phyloP scores from a whole-genome alignment of 2,888 invertebrate species.

The Lepidochitona cinerea region DNA sequence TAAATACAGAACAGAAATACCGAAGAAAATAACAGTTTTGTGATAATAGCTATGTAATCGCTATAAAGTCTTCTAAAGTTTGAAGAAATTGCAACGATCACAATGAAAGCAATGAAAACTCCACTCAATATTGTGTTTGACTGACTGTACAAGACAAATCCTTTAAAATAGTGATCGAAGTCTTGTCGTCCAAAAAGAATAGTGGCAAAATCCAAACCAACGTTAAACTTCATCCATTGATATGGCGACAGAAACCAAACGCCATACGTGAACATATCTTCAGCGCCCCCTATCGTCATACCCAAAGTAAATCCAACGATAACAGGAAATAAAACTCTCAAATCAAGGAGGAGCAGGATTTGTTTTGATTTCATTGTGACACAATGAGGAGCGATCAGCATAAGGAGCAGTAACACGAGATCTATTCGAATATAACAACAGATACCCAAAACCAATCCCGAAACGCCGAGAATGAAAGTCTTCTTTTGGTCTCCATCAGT shows the following conservation, averaged over 20 bases:
- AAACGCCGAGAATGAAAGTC: background rate
- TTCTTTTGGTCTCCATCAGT: background rate
- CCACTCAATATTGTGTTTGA: constrained; percentile 9
- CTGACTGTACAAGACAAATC: constrained; percentile 23
- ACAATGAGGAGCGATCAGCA: constrained; percentile 19
- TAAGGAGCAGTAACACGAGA: constrained; percentile 26
- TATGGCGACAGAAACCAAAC: constrained; percentile 47
- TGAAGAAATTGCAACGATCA: constrained; percentile 11
- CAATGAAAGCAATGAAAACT: background rate
- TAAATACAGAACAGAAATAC: constrained; percentile 37
- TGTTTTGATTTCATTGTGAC: background rate
- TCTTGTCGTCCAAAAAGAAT: constrained; percentile 35
- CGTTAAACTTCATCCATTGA: constrained; percentile 60
- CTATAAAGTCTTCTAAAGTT: background rate
- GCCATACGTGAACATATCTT: constrained; percentile 49
- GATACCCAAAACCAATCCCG: constrained; percentile 33
- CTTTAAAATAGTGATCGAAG: constrained; percentile 21
- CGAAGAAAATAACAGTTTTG: constrained; percentile 13
- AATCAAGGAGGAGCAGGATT: background rate
- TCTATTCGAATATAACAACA: constrained; percentile 50
- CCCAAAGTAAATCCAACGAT: constrained; percentile 36
- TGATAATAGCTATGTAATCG: background rate
- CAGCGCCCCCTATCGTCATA: constrained; percentile 38
- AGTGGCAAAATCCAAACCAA: constrained; percentile 34
- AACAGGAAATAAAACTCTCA: background rate